These are phyloP conservation scores for Apantesis nais DNA, from an alignment of 2,888 invertebrate genomes.

Conservation along the genomic window DNA sequence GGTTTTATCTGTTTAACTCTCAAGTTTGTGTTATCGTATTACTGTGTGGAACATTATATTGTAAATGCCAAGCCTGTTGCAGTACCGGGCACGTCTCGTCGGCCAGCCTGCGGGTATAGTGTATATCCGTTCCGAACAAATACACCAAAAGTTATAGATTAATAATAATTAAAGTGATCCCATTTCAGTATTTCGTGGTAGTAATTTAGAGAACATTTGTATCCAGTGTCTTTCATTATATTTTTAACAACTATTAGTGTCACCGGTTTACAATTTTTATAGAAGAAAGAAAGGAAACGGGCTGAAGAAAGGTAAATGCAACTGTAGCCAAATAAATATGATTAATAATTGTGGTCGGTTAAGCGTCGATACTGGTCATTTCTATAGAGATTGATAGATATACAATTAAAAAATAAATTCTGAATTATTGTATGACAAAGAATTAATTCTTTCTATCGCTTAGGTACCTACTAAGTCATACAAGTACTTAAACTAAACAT, in stretches of 20 bases:
- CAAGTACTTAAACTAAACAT: neutral
- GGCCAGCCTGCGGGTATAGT: conserved; percentile 22
- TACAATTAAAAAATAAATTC: neutral
- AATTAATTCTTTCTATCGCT: neutral
- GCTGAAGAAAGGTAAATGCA: conserved; percentile 26
- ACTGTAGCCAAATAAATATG: conserved; percentile 4
- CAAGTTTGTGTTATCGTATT: conserved; percentile 15
- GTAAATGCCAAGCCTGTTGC: conserved; percentile 31
- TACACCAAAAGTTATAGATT: conserved; percentile 15
- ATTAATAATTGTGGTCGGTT: neutral
- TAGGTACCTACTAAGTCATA: neutral
- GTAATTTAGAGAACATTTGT: conserved; percentile 25
- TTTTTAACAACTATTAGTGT: neutral
- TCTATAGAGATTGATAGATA: neutral
- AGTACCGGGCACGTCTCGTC: conserved; percentile 37
- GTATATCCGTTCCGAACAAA: conserved; percentile 15
- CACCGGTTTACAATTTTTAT: neutral
- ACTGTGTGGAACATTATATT: conserved; percentile 11
- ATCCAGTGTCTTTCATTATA: conserved; percentile 7
- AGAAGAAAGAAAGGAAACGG: conserved; percentile 19
- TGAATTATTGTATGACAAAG: neutral
- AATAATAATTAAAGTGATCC: conserved; percentile 30
- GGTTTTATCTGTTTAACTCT: conserved; percentile 10
- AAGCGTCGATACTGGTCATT: neutral
- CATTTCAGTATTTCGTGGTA: conserved; percentile 30